These are phyloP conservation scores for Meda fulgida DNA, from an alignment of 2,797 vertebrate genomes.

Conservation along the genomic window DNA sequence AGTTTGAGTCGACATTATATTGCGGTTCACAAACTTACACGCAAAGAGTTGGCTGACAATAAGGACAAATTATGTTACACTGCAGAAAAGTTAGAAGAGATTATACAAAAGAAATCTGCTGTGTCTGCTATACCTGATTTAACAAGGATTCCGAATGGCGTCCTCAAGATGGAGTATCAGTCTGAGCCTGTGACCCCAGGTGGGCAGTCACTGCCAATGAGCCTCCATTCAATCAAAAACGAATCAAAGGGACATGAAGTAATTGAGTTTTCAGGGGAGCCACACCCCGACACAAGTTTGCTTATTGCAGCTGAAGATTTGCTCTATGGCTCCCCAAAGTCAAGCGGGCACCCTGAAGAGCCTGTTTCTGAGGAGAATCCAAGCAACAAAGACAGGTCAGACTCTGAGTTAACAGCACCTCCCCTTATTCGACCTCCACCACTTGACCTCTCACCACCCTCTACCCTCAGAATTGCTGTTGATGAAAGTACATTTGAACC, in stretches of 20 bases:
- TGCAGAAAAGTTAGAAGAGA: slow-evolving; percentile 78
- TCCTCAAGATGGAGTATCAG: slow-evolving; percentile 76
- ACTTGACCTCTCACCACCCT: slow-evolving; percentile 78
- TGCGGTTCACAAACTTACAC: slow-evolving; percentile 83
- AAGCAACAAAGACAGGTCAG: slow-evolving; percentile 67
- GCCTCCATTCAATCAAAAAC: slow-evolving; percentile 71
- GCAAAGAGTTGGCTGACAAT: slow-evolving; percentile 74
- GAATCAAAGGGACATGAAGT: slow-evolving; percentile 62
- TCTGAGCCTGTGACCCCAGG: slow-evolving; percentile 67
- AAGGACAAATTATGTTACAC: slow-evolving; percentile 80
- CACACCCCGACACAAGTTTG: slow-evolving; percentile 68
- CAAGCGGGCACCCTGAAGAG: slow-evolving; percentile 66
- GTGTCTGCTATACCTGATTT: slow-evolving; percentile 63
- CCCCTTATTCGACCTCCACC: slow-evolving; percentile 72
- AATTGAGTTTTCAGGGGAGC: slow-evolving; percentile 63
- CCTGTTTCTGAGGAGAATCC: slow-evolving; percentile 40
- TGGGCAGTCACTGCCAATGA: slow-evolving; percentile 66
- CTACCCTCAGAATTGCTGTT: slow-evolving; percentile 71
- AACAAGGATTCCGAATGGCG: slow-evolving; percentile 67
- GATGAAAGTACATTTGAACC: slow-evolving; percentile 69
- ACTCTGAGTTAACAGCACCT: slow-evolving; percentile 70
- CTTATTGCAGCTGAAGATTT: slow-evolving; percentile 75
- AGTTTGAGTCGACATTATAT: slow-evolving; percentile 93
- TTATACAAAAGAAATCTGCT: slow-evolving; percentile 81
- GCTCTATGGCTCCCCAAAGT: slow-evolving; percentile 70